Evolutionary conservation across 2,797 vertebrate species (phyloP).

Genomic region (Micromesistius poutassou): DNA sequence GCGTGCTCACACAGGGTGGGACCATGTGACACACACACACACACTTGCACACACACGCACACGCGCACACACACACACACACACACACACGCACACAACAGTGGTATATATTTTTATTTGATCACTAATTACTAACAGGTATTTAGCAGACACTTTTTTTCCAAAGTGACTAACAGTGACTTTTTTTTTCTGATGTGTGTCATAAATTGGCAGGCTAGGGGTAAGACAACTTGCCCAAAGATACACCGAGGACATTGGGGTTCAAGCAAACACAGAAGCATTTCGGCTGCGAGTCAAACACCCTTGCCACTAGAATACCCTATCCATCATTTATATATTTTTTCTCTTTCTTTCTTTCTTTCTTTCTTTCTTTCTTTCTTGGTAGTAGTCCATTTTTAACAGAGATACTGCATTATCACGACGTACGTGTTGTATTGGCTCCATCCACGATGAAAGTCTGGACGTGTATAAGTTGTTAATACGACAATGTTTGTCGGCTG

Average conservation of each 20-base stretch:
- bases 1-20: slow-evolving; percentile 82
- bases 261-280: neutral
- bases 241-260: no score
- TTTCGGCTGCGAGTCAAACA: neutral
- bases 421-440: neutral
- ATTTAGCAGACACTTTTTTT: neutral
- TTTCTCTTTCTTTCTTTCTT: neutral
- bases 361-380: slow-evolving; percentile 2
- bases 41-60: neutral
- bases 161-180: neutral
- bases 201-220: no score
- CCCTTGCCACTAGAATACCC: neutral
- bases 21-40: neutral
- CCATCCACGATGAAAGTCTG: neutral
- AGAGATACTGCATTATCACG: neutral
- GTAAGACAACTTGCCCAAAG: no score
- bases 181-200: neutral
- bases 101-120: no score
- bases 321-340: neutral
- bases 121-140: no score
- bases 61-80: no score
- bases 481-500: neutral
- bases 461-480: neutral
- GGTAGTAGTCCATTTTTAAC: neutral
- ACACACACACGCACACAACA: no score